phyloP scores from a whole-genome alignment of 2,113 vertebrate species.

The Megaceryle torquata region DNA sequence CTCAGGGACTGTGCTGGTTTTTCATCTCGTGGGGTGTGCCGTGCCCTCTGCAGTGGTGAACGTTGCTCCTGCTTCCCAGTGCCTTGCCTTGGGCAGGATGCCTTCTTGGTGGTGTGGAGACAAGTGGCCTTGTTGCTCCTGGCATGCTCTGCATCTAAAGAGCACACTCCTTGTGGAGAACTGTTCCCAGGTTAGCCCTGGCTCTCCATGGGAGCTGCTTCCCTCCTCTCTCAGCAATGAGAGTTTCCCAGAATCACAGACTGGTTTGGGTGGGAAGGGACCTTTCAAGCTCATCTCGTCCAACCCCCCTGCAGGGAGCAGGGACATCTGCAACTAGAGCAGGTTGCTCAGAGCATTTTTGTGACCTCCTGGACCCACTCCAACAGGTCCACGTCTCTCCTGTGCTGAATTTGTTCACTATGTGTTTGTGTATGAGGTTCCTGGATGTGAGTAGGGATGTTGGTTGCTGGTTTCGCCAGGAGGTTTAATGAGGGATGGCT shows the following conservation, averaged over 20 bases:
- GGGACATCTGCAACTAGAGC: too few species aligned
- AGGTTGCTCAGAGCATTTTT: too few species aligned
- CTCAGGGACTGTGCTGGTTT: background rate
- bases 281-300: too few species aligned
- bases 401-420: background rate
- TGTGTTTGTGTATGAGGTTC: background rate
- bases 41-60: background rate
- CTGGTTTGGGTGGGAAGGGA: too few species aligned
- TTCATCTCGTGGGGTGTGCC: fast-evolving
- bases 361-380: too few species aligned
- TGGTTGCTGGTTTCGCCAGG: background rate
- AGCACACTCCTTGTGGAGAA: background rate
- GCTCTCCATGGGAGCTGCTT: fast-evolving
- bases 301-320: too few species aligned
- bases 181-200: background rate
- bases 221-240: background rate
- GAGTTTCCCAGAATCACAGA: too few species aligned
- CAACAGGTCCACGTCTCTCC: background rate
- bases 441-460: background rate
- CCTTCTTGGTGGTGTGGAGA: background rate
- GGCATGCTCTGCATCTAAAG: background rate
- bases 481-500: background rate
- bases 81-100: fast-evolving
- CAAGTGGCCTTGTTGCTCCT: background rate
- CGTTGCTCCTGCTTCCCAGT: background rate